These are phyloP conservation scores for Alentia gelatinosa DNA, from an alignment of 2,888 invertebrate genomes.

Conservation along the genomic window DNA sequence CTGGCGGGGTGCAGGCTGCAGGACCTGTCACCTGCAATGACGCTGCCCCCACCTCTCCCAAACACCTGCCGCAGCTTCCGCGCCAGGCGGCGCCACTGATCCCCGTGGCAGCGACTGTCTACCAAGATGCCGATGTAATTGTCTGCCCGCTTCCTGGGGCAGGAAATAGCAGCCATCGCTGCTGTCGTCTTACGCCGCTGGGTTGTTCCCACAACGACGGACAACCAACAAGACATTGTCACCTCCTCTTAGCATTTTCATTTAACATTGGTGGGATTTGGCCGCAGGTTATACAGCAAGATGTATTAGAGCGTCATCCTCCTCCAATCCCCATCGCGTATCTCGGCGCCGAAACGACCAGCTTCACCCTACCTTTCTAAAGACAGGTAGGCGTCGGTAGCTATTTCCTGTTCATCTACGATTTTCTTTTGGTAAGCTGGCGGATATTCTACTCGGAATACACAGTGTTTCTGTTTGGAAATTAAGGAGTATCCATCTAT, in stretches of 20 bases:
- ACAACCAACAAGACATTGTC: constrained; percentile 36
- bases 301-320: neutral
- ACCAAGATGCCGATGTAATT: neutral
- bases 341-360: too few relatives aligned
- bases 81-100: neutral
- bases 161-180: neutral
- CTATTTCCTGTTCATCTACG: too few relatives aligned
- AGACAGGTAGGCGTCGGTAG: too few relatives aligned
- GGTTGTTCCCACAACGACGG: neutral
- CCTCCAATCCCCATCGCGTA: neutral
- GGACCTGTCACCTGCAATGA: neutral
- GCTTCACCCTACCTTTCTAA: too few relatives aligned
- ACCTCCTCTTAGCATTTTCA: neutral
- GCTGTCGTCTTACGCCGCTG: neutral
- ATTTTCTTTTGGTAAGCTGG: too few relatives aligned
- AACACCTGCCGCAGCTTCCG: neutral
- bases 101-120: neutral
- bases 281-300: neutral
- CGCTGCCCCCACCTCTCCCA: neutral
- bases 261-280: neutral
- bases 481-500: too few relatives aligned
- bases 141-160: neutral
- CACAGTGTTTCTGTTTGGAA: too few relatives aligned
- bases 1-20: neutral
- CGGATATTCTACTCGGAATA: too few relatives aligned